Base-by-base conservation (phyloP, 2,888 invertebrate genomes). In the Apamea sordens region DNA sequence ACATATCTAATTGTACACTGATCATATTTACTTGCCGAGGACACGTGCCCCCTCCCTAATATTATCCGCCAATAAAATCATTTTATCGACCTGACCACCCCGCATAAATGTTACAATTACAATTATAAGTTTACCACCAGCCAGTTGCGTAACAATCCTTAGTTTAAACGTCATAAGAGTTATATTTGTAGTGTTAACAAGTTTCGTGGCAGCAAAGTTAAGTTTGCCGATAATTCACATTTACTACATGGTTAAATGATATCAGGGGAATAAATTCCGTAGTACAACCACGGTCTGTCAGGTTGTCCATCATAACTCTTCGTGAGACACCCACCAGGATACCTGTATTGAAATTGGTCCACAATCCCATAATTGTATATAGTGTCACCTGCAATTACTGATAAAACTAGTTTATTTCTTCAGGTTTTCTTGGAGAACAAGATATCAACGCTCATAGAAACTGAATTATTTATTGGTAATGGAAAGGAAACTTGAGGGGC, bases 221-320 rank as follows among this genome's bases (percentile, higher is more conserved):
- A 73, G 56, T 74, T 83, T 76, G 87, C 41, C 76, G 78, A 87
- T 82, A 77, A 75, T 84, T 86, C 84, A 80, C 77, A 86, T 77
- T 73, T 73, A 79, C 78, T 86, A 88, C 92, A 89, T 85, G 89
- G 89, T 89, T 90, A 92, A 92, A 91, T 86, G 89, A 82, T 88
- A 91, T 89, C 87, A 76, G 79, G 84, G 78, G 80, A 77, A 91
- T 93, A 93, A 92, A 93, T 94, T 90, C 90, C 90, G 88, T 91
- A 91, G 83, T 86, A 90, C 90, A 91, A 88, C 87, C 76, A 89
- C 84, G 84, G 89, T 84, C 88, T 82, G 89, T 89, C 90, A 79
- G 86, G 63, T 69, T 79, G 87, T 88, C 85, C 76, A 77, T 92
- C 93, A 92, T 92, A 91, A 89, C 82, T 91, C 87, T 86, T 78